A percentile compares a stretch with the other conserved stretches of the same genome.
Evolutionary conservation across 2,888 invertebrate species (phyloP).

Genomic region (Agrotis ipsilon): DNA sequence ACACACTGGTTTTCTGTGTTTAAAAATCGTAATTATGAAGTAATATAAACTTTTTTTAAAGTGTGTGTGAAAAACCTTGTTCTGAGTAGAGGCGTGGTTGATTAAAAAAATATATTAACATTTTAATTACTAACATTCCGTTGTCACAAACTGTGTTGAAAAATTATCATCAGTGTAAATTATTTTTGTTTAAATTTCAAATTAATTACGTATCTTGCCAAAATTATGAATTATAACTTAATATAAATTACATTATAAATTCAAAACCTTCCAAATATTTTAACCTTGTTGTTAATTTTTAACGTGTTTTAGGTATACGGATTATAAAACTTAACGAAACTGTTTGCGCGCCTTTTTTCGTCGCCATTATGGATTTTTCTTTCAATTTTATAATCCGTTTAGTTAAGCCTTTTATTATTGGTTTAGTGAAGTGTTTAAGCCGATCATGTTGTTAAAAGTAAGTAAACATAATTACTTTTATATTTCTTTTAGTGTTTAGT

Average conservation of each 20-base stretch:
- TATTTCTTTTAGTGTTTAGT: conserved; percentile 1
- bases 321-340: background rate
- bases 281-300: no score
- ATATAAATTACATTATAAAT: background rate
- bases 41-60: background rate
- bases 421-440: conserved; percentile 5
- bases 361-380: background rate
- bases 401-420: background rate
- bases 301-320: no score
- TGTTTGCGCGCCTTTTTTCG: background rate
- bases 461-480: conserved; percentile 10
- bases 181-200: background rate
- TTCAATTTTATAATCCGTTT: conserved; percentile 7
- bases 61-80: background rate
- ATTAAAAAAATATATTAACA: no score
- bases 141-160: background rate
- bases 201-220: background rate
- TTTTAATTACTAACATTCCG: no score
- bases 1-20: background rate
- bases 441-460: conserved; percentile 35
- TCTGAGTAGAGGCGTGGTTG: background rate
- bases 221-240: background rate
- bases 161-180: background rate
- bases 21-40: background rate
- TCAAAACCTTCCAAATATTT: no score